Conservation (phyloP, 2,888 invertebrate species). For the Thera britannica region DNA sequence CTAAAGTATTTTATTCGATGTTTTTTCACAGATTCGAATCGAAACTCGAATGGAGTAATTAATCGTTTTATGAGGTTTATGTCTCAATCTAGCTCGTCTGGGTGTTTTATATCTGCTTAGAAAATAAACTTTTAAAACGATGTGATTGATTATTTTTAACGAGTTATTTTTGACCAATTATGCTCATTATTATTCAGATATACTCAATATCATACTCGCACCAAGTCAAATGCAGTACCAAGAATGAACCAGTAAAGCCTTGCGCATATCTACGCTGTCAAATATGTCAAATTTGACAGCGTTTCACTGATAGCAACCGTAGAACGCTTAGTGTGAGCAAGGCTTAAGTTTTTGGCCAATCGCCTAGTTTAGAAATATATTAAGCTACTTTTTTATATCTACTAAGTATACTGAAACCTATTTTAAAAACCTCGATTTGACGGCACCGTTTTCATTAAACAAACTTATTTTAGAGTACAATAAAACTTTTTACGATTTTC, state of each 20-base stretch:
- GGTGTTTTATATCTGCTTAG: constrained; percentile 31
- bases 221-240: too few species aligned
- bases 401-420: constrained; percentile 33
- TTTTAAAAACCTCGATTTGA: constrained; percentile 57
- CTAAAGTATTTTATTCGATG: constrained; percentile 57
- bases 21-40: constrained; percentile 52
- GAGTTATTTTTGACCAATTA: too few species aligned
- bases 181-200: too few species aligned
- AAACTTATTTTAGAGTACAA: constrained; percentile 77
- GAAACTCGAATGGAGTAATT: constrained; percentile 55
- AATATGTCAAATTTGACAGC: too few species aligned
- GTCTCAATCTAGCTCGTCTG: constrained; percentile 58
- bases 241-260: too few species aligned
- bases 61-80: constrained; percentile 54
- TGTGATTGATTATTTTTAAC: background rate
- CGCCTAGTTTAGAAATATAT: too few species aligned
- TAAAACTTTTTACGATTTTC: constrained; percentile 66
- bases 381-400: too few species aligned
- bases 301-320: too few species aligned
- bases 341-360: too few species aligned
- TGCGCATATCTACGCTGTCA: too few species aligned
- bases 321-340: too few species aligned
- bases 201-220: too few species aligned
- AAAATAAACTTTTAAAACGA: constrained; percentile 1
- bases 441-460: constrained; percentile 59